A percentile compares a stretch with the other conserved stretches of the same genome.
Evolutionary conservation across 2,113 vertebrate genomes (phyloP).

Genomic region (Peromyscus polionotus): DNA sequence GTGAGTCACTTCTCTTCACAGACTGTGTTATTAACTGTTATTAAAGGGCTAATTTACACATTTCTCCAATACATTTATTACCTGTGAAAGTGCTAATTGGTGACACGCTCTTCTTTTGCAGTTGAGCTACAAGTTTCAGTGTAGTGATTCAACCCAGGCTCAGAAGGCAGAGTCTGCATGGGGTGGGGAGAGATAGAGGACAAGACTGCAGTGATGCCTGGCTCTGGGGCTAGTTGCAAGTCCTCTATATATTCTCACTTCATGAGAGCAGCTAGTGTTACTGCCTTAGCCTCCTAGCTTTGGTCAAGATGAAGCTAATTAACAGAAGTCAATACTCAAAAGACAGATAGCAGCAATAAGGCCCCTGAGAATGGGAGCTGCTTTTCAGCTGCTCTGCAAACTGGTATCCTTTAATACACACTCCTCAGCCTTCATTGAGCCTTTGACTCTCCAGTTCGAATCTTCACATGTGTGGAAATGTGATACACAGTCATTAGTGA

Average conservation of each 20-base stretch:
- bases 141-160: background rate
- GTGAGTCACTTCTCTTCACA: background rate
- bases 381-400: background rate
- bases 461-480: background rate
- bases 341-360: background rate
- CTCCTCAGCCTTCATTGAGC: background rate
- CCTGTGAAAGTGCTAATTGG: background rate
- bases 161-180: background rate
- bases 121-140: background rate
- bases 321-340: background rate
- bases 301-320: background rate
- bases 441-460: background rate
- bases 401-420: background rate
- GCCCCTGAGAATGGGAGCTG: fast-evolving
- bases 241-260: background rate
- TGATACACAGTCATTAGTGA: too few relatives aligned
- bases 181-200: background rate
- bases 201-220: too few relatives aligned
- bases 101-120: too few relatives aligned
- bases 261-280: background rate
- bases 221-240: too few relatives aligned
- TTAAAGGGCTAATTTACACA: background rate
- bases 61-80: background rate
- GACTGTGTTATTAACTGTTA: background rate
- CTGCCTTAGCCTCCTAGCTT: fast-evolving